A percentile compares a stretch with the other conserved stretches of the same genome.
These are phyloP conservation scores for Colletes latitarsis DNA, from an alignment of 1,140 invertebrate species.

Conservation along the genomic window DNA sequence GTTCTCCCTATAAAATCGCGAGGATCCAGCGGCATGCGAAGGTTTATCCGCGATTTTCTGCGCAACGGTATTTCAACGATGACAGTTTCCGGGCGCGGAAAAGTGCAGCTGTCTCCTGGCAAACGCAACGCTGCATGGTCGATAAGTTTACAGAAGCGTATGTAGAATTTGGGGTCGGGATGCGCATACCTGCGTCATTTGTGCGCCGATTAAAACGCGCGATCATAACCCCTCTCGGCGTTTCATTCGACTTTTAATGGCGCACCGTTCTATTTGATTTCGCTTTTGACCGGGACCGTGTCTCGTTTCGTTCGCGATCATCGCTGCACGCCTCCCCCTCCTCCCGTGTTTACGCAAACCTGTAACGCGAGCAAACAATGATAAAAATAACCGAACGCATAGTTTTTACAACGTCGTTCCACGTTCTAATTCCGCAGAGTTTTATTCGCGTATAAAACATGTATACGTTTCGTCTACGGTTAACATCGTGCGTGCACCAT, in stretches of 20 bases:
- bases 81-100: not conserved
- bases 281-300: slow-evolving; percentile 47
- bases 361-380: not conserved
- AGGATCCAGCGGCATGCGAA: not conserved
- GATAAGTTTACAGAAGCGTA: slow-evolving; percentile 6
- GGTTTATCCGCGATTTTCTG: slow-evolving; percentile 25
- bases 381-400: too few relatives aligned
- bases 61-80: slow-evolving; percentile 1
- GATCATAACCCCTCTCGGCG: slow-evolving; percentile 60
- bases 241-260: slow-evolving; percentile 72
- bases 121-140: not conserved
- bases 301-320: slow-evolving; percentile 4
- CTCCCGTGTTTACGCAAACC: not conserved
- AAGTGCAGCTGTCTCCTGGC: slow-evolving; percentile 6
- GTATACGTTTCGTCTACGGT: too few relatives aligned
- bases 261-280: slow-evolving; percentile 68
- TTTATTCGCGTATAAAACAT: too few relatives aligned
- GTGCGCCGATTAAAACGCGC: slow-evolving; percentile 60
- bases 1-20: slow-evolving; percentile 13
- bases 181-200: slow-evolving; percentile 32
- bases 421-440: too few relatives aligned
- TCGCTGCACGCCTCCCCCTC: not conserved
- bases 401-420: too few relatives aligned
- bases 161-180: slow-evolving; percentile 16
- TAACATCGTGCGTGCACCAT: too few relatives aligned